Conservation (phyloP, 2,888 invertebrate species). For the Trichopria drosophilae region DNA sequence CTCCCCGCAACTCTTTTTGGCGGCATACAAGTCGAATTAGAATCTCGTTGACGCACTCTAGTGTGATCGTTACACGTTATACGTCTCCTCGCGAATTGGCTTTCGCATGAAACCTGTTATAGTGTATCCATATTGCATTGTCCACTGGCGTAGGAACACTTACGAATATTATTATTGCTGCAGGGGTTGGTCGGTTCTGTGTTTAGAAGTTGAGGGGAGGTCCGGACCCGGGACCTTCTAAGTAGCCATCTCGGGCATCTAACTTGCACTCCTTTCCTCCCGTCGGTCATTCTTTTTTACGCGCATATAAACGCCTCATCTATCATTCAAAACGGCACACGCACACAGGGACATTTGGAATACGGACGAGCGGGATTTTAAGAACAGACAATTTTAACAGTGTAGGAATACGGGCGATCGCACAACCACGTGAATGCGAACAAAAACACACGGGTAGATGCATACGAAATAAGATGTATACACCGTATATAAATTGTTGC, state of each 20-base stretch:
- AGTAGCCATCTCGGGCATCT: constrained; percentile 49
- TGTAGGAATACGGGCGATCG: no score
- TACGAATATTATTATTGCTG: constrained; percentile 39
- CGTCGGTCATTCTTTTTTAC: constrained; percentile 4
- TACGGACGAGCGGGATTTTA: no score
- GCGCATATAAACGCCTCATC: no score
- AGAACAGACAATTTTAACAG: no score
- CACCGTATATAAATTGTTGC: no score
- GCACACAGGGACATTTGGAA: no score
- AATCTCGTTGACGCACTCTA: constrained; percentile 37
- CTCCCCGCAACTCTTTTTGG: constrained; percentile 12
- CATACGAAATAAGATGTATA: no score
- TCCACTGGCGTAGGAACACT: constrained; percentile 37
- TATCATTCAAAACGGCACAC: no score
- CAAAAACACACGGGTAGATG: no score
- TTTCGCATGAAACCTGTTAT: constrained; percentile 41
- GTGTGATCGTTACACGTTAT: constrained; percentile 17
- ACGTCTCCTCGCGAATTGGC: constrained; percentile 33
- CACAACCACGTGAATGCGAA: no score
- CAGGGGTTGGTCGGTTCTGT: no score
- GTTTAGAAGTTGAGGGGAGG: constrained; percentile 36
- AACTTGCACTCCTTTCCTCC: constrained; percentile 5
- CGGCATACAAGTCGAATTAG: constrained; percentile 39
- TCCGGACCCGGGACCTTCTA: constrained; percentile 47
- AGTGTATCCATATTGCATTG: constrained; percentile 20